Conservation (phyloP, 2,888 invertebrate species). For the Brachyptera risi region DNA sequence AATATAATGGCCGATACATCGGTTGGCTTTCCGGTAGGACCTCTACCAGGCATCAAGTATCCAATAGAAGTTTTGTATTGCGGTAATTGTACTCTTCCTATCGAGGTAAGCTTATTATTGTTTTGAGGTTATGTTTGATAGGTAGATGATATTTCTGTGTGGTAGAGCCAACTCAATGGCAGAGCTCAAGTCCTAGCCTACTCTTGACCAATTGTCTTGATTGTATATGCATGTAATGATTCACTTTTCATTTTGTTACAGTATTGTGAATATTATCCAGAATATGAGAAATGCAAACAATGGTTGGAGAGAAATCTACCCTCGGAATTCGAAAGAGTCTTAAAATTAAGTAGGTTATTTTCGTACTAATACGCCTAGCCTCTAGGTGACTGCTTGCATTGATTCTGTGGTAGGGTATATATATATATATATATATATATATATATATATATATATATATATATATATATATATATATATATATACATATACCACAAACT, state of each 20-base stretch:
- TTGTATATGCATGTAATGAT: neutral
- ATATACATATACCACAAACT: too few relatives aligned
- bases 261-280: constrained; percentile 98
- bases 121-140: constrained; percentile 1
- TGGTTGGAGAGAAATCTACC: constrained; percentile 96
- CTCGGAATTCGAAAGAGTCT: constrained; percentile 80
- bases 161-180: too few relatives aligned
- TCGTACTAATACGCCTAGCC: neutral
- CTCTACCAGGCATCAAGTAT: constrained; percentile 70
- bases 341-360: constrained; percentile 60
- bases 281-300: constrained; percentile 93
- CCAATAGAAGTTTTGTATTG: constrained; percentile 84
- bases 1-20: constrained; percentile 45
- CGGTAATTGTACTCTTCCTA: constrained; percentile 92
- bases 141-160: too few relatives aligned
- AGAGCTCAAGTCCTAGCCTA: too few relatives aligned
- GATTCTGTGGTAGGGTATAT: too few relatives aligned
- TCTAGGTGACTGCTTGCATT: too few relatives aligned
- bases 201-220: neutral
- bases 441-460: too few relatives aligned
- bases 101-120: constrained; percentile 61
- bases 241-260: constrained; percentile 43
- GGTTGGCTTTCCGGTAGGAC: constrained; percentile 56
- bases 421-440: too few relatives aligned
- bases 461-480: too few relatives aligned